These are phyloP conservation scores for Philypnodon macrostomus DNA, from an alignment of 2,797 vertebrate genomes.

Conservation along the genomic window DNA sequence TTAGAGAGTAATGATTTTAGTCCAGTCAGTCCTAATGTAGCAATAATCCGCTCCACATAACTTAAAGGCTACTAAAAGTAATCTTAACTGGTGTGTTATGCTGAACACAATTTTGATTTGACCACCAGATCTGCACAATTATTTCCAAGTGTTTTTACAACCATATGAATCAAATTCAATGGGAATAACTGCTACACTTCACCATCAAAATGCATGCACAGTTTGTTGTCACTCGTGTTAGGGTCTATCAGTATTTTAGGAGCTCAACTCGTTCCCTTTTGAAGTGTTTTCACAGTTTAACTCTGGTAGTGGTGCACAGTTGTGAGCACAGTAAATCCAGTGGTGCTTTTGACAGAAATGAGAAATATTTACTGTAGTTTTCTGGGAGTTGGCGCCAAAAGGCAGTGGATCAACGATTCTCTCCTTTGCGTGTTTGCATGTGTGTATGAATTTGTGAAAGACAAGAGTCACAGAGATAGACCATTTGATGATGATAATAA, in stretches of 20 bases:
- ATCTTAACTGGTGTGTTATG: no score
- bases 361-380: constrained; percentile 33
- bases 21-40: no score
- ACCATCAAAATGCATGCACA: neutral
- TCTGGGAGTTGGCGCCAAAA: constrained; percentile 41
- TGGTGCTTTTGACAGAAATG: constrained; percentile 18
- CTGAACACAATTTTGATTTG: no score
- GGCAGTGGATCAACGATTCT: constrained; percentile 35
- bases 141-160: no score
- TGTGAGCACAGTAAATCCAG: constrained; percentile 46
- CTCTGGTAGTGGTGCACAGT: no score
- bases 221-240: neutral
- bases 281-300: constrained; percentile 28
- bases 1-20: no score
- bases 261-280: constrained; percentile 32
- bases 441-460: constrained; percentile 24
- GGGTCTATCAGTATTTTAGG: constrained; percentile 1
- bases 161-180: neutral
- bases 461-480: constrained; percentile 61
- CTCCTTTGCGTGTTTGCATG: constrained; percentile 41
- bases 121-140: no score
- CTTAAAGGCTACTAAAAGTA: no score
- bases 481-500: constrained; percentile 39
- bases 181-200: neutral
- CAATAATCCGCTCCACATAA: no score